Percentiles rank a stretch among this genome's conserved stretches.
phyloP scores from a whole-genome alignment of 37 sponge, comb jelly and placozoan species.

The Aphrocallistes beatrix region DNA sequence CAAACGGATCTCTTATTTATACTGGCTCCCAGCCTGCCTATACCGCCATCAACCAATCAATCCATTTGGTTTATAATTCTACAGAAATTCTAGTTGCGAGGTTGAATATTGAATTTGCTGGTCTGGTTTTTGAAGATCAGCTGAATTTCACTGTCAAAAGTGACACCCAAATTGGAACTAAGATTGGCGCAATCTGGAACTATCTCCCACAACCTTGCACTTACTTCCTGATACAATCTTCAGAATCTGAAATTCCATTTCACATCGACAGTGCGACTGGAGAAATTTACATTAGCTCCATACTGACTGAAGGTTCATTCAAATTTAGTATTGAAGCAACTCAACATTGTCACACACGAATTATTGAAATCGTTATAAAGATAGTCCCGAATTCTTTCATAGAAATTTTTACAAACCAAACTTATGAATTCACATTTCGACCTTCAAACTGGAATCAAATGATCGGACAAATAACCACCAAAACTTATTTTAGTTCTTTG shows the following conservation, averaged over 20 bases:
- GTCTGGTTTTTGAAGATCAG: neutral
- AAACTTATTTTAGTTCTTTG: neutral
- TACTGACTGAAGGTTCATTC: neutral
- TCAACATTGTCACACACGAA: neutral
- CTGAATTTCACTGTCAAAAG: neutral
- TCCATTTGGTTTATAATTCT: neutral
- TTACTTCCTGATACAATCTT: neutral
- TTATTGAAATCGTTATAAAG: neutral
- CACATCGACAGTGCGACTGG: neutral
- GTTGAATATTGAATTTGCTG: neutral
- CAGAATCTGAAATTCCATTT: neutral
- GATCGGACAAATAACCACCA: neutral
- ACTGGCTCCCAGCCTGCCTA: neutral
- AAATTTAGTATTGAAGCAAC: neutral
- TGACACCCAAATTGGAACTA: neutral
- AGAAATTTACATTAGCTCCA: neutral
- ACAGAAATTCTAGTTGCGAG: neutral
- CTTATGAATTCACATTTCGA: neutral
- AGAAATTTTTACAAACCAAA: neutral
- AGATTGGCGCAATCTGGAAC: neutral
- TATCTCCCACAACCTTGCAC: neutral
- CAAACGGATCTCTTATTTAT: conserved; percentile 20
- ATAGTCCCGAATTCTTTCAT: neutral
- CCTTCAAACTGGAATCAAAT: neutral
- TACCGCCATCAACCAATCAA: conserved; percentile 4